Conservation (phyloP, 2,888 invertebrate genomes). For the Meganola albula region DNA sequence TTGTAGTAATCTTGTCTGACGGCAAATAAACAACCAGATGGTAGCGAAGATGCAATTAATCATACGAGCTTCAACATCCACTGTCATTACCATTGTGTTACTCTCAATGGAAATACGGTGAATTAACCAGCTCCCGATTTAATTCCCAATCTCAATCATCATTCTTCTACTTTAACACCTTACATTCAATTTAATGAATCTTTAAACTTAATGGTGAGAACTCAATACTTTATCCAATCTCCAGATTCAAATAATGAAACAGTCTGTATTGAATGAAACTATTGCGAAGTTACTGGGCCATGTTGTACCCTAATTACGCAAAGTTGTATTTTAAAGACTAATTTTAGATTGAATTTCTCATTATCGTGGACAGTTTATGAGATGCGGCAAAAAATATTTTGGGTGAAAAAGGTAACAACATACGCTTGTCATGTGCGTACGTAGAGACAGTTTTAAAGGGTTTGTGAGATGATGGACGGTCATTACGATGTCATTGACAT, state of each 20-base stretch:
- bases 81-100: conserved; percentile 56
- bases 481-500: conserved; percentile 64
- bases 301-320: conserved; percentile 28
- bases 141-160: conserved; percentile 51
- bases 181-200: conserved; percentile 49
- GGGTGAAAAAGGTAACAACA: conserved; percentile 26
- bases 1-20: conserved; percentile 12
- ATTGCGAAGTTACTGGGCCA: too few species aligned
- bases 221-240: conserved; percentile 32
- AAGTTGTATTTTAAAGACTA: conserved; percentile 25
- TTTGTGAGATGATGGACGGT: conserved; percentile 52
- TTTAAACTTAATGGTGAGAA: conserved; percentile 42
- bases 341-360: conserved; percentile 39
- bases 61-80: conserved; percentile 51
- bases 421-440: conserved; percentile 26
- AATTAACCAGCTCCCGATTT: conserved; percentile 52
- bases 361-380: conserved; percentile 48
- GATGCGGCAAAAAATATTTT: conserved; percentile 43
- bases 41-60: conserved; percentile 49
- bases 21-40: conserved; percentile 17
- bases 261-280: too few species aligned
- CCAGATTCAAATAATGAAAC: conserved; percentile 26
- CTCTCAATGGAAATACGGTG: conserved; percentile 41
- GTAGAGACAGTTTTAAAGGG: conserved; percentile 57
- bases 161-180: conserved; percentile 42